phyloP scores from a whole-genome alignment of 2,113 vertebrate species.

The Prunella fulvescens region DNA sequence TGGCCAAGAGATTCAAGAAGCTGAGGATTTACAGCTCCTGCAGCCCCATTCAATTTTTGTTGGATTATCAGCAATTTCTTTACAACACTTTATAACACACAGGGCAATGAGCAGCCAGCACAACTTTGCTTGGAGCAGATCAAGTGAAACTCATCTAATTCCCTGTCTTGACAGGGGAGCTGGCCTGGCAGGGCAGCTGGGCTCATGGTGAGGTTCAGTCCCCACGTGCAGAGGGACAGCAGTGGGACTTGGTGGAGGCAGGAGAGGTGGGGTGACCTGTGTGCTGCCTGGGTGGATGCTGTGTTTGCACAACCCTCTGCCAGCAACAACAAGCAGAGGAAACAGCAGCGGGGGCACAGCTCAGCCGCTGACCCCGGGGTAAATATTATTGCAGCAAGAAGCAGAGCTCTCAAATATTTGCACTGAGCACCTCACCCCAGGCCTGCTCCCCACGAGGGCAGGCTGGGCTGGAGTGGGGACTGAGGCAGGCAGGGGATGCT shows the following conservation, averaged over 20 bases:
- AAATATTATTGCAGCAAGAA: conserved; percentile 8
- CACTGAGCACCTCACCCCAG: neutral
- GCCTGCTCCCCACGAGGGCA: fast-evolving
- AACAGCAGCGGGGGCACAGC: neutral
- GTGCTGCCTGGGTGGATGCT: neutral
- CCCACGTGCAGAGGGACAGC: neutral
- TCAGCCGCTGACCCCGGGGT: neutral
- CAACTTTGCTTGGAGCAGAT: neutral
- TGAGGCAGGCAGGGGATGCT: neutral
- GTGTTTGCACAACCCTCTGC: neutral
- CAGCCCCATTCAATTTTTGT: neutral
- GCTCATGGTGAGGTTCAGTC: neutral
- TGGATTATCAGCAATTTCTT: neutral
- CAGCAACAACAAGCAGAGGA: neutral
- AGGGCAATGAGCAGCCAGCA: neutral
- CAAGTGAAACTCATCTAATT: neutral
- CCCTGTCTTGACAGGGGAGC: neutral
- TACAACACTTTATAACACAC: neutral
- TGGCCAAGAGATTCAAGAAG: neutral
- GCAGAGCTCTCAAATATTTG: neutral
- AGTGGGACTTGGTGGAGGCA: neutral
- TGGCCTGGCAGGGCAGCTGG: neutral
- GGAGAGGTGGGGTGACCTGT: neutral
- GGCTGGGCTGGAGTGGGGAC: neutral
- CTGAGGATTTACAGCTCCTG: neutral